Percentiles rank a stretch among this genome's conserved stretches.
Conservation (phyloP, 2,888 invertebrate species). For the Helleia helle region DNA sequence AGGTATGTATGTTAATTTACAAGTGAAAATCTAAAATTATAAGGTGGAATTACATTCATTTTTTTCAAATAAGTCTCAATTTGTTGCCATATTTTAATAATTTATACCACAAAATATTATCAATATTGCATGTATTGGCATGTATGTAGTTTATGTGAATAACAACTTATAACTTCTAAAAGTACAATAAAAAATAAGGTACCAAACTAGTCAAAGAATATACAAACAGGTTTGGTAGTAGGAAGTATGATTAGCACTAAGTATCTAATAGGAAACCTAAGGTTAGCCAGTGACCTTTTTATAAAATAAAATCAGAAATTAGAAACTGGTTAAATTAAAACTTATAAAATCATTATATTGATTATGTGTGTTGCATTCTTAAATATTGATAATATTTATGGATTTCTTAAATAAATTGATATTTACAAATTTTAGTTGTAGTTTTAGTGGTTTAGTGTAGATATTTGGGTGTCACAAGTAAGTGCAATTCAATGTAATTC, state of each 20-base stretch:
- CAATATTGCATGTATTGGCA: not conserved
- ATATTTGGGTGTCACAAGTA: not conserved
- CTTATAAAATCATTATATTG: no score
- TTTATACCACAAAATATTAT: not conserved
- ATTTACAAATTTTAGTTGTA: not conserved
- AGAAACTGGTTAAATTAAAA: no score
- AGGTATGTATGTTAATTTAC: slow-evolving; percentile 43
- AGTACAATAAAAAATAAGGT: no score
- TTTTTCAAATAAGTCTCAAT: not conserved
- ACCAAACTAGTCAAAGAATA: no score
- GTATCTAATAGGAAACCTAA: no score
- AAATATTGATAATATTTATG: not conserved
- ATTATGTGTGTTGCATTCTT: no score
- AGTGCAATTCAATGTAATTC: not conserved
- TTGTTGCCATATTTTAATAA: not conserved
- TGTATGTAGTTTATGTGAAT: no score
- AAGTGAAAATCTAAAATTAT: slow-evolving; percentile 16
- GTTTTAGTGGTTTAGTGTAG: not conserved
- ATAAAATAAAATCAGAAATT: no score
- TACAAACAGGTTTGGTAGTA: no score
- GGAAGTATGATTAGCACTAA: no score
- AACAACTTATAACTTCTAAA: no score
- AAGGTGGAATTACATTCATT: slow-evolving; percentile 9
- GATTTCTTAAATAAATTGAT: not conserved
- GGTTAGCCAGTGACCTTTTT: no score